Evolutionary conservation across 1,140 invertebrate species (phyloP), one percentile per base, ranked within the genome.

Genomic region (Maniola jurtina): DNA sequence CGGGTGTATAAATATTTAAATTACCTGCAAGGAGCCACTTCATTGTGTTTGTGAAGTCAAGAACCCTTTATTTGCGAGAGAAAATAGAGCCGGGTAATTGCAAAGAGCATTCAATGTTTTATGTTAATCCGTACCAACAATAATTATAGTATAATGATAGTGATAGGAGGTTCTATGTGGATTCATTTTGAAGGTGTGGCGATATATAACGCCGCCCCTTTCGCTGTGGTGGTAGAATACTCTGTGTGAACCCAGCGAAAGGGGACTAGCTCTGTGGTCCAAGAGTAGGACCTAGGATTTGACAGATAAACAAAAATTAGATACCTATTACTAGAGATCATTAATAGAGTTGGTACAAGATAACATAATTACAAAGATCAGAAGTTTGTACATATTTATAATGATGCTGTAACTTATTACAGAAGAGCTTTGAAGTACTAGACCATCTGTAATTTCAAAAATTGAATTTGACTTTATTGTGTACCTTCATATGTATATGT

Each of bases 11-110:
- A 68, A 68, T 64, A 68, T 64, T 68, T 68, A 60, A 61, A 63
- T 68, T 68, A 36, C 56, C 61, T 54, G 47, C 56, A 55, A 64
- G 59, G 52, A 61, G 66, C 55, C 61, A 63, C 66, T 63, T 54
- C 66, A 62, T 65, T 65, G 62, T 70, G 64, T 61, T 67, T 55
- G 50, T 71, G 34, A 36, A 60, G 64, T 67, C 69, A 71, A 71
- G 60, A 71, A 71, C 64, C 69, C 61, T 64, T 66, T 71, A 66
- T 71, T 71, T 71, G 59, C 64, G 54, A 48, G 69, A 61, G 65
- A 63, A 71, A 71, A 71, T 67, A 40, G 57, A 55, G 36, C 33
- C 35, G 62, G n/a, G 42, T 59, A 69, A 69, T 69, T 69, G 50
- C 67, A 34, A 48, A 50, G 16, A 68, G 60, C 58, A 62, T 68